Conservation (phyloP, 2,113 vertebrate species). For the Calcarius ornatus region DNA sequence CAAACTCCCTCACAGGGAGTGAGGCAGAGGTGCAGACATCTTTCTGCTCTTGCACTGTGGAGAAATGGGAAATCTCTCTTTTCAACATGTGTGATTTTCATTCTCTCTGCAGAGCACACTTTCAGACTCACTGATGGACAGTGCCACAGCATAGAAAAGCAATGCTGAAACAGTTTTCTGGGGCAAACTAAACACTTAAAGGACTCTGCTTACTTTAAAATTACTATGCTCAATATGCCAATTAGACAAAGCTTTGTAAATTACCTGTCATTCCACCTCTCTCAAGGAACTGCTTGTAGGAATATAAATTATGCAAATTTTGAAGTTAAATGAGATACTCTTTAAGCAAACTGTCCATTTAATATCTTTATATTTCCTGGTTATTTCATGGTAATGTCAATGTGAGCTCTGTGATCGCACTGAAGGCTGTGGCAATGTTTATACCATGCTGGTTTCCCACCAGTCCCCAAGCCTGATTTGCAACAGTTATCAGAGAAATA, state of each 20-base stretch:
- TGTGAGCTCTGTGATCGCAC: not conserved
- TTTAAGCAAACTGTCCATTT: not conserved
- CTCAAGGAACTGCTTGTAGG: not conserved
- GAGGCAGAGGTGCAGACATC: not conserved
- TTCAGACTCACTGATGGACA: not conserved
- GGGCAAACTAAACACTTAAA: not conserved
- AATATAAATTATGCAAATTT: not conserved
- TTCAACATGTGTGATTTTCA: not conserved
- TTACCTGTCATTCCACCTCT: not conserved
- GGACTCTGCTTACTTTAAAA: not conserved
- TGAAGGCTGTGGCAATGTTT: not conserved
- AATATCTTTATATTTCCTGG: not conserved
- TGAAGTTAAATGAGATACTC: not conserved
- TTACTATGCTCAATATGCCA: not conserved
- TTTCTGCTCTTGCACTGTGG: not conserved
- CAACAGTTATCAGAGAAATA: not conserved
- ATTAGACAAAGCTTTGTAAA: not conserved
- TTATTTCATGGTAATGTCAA: not conserved
- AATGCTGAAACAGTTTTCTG: not conserved
- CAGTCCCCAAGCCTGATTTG: not conserved
- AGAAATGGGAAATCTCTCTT: not conserved
- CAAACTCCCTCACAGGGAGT: not conserved
- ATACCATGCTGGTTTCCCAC: not conserved
- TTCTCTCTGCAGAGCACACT: not conserved
- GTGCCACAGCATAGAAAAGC: not conserved